Conservation (phyloP, 2,888 invertebrate genomes). For the Campoplex capitator region DNA sequence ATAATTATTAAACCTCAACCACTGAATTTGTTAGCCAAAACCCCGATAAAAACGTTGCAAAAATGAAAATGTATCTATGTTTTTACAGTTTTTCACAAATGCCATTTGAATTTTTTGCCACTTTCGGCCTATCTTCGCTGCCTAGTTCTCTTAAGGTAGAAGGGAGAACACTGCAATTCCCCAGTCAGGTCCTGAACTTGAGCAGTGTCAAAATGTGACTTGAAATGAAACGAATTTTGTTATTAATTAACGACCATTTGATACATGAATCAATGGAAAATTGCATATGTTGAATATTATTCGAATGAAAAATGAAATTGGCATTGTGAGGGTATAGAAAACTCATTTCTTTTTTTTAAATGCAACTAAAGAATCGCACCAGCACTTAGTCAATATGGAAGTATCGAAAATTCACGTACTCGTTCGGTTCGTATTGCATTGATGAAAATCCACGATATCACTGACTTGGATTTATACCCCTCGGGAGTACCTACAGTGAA, state of each 20-base stretch:
- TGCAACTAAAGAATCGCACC: background rate
- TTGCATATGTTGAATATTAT: background rate
- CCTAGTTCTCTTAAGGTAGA: too few relatives aligned
- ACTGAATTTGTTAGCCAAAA: too few relatives aligned
- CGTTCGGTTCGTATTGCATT: background rate
- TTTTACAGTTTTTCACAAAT: too few relatives aligned
- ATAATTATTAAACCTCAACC: too few relatives aligned
- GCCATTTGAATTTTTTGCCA: too few relatives aligned
- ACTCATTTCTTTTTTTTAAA: background rate
- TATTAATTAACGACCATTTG: background rate
- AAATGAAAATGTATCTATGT: too few relatives aligned
- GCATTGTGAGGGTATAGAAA: background rate
- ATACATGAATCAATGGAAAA: background rate
- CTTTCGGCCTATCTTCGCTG: too few relatives aligned
- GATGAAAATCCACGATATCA: slow-evolving; percentile 1
- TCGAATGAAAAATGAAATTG: background rate
- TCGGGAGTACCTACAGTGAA: slow-evolving; percentile 26
- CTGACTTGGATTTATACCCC: slow-evolving; percentile 8
- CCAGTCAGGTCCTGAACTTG: background rate
- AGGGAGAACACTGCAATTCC: background rate
- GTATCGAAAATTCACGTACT: background rate
- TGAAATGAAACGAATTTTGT: background rate
- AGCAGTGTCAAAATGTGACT: background rate
- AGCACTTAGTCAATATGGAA: background rate
- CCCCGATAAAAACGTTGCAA: too few relatives aligned